Conservation (phyloP, 2,888 invertebrate genomes). For the Lycia hirtaria region DNA sequence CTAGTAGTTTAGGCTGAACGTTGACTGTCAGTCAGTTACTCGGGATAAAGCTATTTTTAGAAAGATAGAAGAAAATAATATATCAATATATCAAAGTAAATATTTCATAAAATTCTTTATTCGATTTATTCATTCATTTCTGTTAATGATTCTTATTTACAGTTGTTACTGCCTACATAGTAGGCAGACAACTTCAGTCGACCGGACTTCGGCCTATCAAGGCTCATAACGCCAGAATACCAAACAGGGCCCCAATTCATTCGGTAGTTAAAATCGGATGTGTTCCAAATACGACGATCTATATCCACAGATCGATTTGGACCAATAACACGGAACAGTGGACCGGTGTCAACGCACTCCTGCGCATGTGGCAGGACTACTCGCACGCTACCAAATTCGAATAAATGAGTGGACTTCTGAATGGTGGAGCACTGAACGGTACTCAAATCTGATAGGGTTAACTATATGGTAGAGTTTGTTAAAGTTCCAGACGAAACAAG, state of each 20-base stretch:
- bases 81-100: too few relatives aligned
- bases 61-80: too few relatives aligned
- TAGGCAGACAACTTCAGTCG: slow-evolving; percentile 1
- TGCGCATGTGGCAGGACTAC: slow-evolving; percentile 36
- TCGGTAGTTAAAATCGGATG: slow-evolving; percentile 43
- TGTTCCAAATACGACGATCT: slow-evolving; percentile 58
- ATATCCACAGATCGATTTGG: slow-evolving; percentile 65
- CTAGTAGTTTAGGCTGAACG: too few relatives aligned
- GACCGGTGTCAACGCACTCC: slow-evolving; percentile 70
- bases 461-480: neutral
- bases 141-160: too few relatives aligned
- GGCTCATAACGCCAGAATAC: slow-evolving; percentile 22
- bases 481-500: neutral
- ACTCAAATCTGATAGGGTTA: neutral
- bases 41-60: too few relatives aligned
- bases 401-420: slow-evolving; percentile 16
- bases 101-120: too few relatives aligned
- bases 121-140: too few relatives aligned
- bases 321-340: slow-evolving; percentile 74
- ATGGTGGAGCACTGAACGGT: slow-evolving; percentile 10
- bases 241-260: slow-evolving; percentile 39
- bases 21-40: too few relatives aligned
- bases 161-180: neutral
- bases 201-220: slow-evolving; percentile 11
- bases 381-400: slow-evolving; percentile 20